Base-by-base conservation (phyloP, 2,888 invertebrate genomes). In the Anthophora plumipes region DNA sequence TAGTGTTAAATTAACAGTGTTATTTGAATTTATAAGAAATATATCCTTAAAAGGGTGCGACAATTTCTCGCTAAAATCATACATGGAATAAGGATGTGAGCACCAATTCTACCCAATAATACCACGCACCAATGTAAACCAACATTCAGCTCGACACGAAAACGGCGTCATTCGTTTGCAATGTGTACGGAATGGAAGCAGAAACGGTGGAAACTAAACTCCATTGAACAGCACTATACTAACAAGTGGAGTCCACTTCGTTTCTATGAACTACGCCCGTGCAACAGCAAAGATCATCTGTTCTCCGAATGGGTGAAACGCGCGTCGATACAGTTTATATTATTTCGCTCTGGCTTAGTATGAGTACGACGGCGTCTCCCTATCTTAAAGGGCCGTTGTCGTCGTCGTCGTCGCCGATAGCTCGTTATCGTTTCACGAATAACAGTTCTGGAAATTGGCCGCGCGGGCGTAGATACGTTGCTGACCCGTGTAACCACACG, bases 381-480 rank as follows among this genome's bases (percentile, higher is more conserved):
- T 85, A 84, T 88, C 85, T 85, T 46, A 64, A 52, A 60, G 75
- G 61, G 50, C 68, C 75, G 66, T 60, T 74, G 68, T 46, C 48
- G 48, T 60, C 20, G 80, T 75, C 68, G 75, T n/a, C n/a, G n/a
- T n/a, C n/a, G n/a, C n/a, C 72, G 71, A 75, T 25, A 41, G 72
- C 73, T 71, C 81, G 83, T 86, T 89, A 89, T 89, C 86, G 76
- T 86, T 89, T 85, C 85, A 82, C 83, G 90, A 87, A 88, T 87
- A 89, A 89, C 88, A 88, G 80, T 91, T 89, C 87, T 85, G 81
- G 86, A 91, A 90, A 90, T 85, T 88, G 84, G 68, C 79, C 82
- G 82, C 74, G 81, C 82, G 81, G 72, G 64, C 74, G 55, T 73
- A 66, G 82, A 84, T 78, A 85, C 63, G 71, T n/a, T 8, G 50